phyloP scores from a whole-genome alignment of 2,797 vertebrate species.

The Oreonectes daqikongensis region DNA sequence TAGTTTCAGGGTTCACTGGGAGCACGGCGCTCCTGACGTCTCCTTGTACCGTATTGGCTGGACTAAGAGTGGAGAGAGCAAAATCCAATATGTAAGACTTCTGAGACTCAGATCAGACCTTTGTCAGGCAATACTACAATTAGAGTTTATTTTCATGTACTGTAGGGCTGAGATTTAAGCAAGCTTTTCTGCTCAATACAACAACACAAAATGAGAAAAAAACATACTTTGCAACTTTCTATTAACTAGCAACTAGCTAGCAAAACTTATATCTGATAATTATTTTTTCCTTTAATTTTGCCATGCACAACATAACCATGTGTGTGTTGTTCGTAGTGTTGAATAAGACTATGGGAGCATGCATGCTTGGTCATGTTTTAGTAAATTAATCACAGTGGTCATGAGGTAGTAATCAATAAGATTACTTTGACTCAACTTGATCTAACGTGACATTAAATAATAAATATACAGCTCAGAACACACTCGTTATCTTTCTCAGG shows the following conservation, averaged over 20 bases:
- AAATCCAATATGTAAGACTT: constrained; percentile 72
- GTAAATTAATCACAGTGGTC: background rate
- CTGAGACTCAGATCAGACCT: background rate
- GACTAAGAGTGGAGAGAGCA: constrained; percentile 78
- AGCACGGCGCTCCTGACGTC: constrained; percentile 92
- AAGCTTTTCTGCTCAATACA: background rate
- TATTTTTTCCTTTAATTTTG: background rate
- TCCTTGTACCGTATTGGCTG: constrained; percentile 92
- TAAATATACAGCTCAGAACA: background rate
- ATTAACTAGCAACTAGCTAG: no score
- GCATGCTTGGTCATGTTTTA: background rate
- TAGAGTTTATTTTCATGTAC: no score
- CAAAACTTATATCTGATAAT: no score
- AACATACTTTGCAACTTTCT: no score
- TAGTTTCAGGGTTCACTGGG: constrained; percentile 92
- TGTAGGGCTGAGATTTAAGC: no score
- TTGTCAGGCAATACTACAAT: background rate
- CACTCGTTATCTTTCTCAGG: constrained; percentile 70
- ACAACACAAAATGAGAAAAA: background rate
- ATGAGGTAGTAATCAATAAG: background rate
- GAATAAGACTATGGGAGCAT: background rate
- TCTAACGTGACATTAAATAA: no score
- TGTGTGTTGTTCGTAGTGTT: no score
- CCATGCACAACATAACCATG: background rate
- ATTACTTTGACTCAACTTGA: background rate